These are phyloP conservation scores for Elmis aenea DNA, from an alignment of 2,888 invertebrate genomes.

Conservation along the genomic window DNA sequence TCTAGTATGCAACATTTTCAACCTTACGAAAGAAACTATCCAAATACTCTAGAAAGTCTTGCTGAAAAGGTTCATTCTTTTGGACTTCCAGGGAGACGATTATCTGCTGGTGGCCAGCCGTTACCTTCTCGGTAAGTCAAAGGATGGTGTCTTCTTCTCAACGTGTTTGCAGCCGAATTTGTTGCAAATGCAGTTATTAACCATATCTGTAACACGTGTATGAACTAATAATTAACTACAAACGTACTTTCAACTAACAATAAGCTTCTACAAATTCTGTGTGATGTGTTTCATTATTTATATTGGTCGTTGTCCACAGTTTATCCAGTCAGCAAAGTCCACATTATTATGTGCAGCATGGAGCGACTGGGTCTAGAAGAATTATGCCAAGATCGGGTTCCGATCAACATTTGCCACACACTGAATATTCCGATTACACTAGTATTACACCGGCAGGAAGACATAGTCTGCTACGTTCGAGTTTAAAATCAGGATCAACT, in stretches of 20 bases:
- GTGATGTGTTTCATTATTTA: too few species aligned
- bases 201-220: too few species aligned
- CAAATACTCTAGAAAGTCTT: conserved; percentile 84
- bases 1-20: conserved; percentile 75
- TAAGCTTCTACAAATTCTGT: too few species aligned
- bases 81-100: conserved; percentile 54
- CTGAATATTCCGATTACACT: conserved; percentile 82
- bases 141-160: too few species aligned
- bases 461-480: conserved; percentile 76
- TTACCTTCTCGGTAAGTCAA: conserved; percentile 41
- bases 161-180: too few species aligned
- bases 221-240: too few species aligned
- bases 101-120: conserved; percentile 64
- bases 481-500: conserved; percentile 64
- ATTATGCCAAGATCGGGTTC: conserved; percentile 82
- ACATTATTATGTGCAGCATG: conserved; percentile 51
- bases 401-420: conserved; percentile 83
- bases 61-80: conserved; percentile 91
- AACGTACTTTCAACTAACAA: too few species aligned
- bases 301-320: conserved; percentile 23
- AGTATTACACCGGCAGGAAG: conserved; percentile 62
- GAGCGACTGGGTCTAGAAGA: conserved; percentile 46
- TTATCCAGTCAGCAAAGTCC: conserved; percentile 49
- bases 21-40: conserved; percentile 80
- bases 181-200: too few species aligned